phyloP scores from a whole-genome alignment of 1,140 invertebrate species.

The Nixonia krombeini region DNA sequence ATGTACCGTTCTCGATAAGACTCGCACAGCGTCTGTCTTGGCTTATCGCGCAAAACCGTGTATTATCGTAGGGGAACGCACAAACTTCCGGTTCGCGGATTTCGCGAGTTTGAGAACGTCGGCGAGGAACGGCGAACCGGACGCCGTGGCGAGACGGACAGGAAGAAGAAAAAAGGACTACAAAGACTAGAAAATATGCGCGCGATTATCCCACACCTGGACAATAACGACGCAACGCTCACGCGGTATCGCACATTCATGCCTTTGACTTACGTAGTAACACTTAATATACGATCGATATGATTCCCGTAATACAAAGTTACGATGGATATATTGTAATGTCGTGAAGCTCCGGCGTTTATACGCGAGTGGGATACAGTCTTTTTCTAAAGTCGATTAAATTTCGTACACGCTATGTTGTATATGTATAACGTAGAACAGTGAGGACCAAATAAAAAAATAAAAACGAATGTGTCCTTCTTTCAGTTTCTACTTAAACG shows the following conservation, averaged over 20 bases:
- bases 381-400: conserved; percentile 12
- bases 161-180: conserved; percentile 54
- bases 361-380: conserved; percentile 34
- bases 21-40: conserved; percentile 21
- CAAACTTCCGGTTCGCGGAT: not conserved
- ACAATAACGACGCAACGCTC: conserved; percentile 10
- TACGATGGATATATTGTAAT: conserved; percentile 42
- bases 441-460: too few species aligned
- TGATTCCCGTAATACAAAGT: conserved; percentile 48
- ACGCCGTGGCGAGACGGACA: too few species aligned
- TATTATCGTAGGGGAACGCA: conserved; percentile 32
- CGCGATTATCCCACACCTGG: not conserved
- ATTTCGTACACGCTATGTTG: too few species aligned
- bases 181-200: conserved; percentile 59
- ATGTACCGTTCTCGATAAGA: conserved; percentile 30
- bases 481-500: not conserved
- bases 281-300: conserved; percentile 55
- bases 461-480: not conserved
- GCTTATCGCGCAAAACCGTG: conserved; percentile 35
- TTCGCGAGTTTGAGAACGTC: conserved; percentile 1
- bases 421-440: too few species aligned
- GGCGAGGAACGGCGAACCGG: conserved; percentile 8
- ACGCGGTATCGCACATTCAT: too few species aligned
- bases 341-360: conserved; percentile 31
- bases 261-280: conserved; percentile 39